These are phyloP conservation scores for Gulo gulo DNA, from an alignment of 2,113 vertebrate genomes.

Conservation along the genomic window DNA sequence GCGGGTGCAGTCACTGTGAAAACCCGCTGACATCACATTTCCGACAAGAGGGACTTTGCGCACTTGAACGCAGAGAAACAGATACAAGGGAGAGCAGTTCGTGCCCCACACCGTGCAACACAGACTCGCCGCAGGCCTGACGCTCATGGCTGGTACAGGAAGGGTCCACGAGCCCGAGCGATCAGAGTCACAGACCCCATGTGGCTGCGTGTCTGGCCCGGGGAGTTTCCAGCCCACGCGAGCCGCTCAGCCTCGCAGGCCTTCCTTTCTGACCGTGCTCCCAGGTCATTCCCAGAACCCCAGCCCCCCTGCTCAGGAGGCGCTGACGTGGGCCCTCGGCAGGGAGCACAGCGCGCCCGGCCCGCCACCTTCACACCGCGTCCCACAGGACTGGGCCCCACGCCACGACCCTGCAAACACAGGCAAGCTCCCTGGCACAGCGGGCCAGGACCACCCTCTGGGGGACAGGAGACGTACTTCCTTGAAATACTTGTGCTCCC, in stretches of 20 bases:
- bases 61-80: neutral
- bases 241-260: neutral
- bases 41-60: fast-evolving
- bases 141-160: neutral
- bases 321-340: neutral
- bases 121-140: neutral
- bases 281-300: too few relatives aligned
- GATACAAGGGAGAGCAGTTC: neutral
- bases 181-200: neutral
- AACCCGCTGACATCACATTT: neutral
- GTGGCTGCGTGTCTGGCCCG: neutral
- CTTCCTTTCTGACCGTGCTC: neutral
- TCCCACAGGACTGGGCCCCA: neutral
- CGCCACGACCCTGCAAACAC: neutral
- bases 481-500: neutral
- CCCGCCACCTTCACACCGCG: neutral
- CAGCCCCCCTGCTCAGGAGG: neutral
- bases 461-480: neutral
- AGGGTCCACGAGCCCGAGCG: neutral
- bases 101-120: fast-evolving
- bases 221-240: neutral
- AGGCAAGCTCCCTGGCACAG: neutral
- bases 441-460: neutral
- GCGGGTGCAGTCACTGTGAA: neutral
- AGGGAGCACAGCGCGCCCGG: fast-evolving